These are phyloP conservation scores for Drosophila basisetae DNA, from an alignment of 2,888 invertebrate species.

Conservation along the genomic window DNA sequence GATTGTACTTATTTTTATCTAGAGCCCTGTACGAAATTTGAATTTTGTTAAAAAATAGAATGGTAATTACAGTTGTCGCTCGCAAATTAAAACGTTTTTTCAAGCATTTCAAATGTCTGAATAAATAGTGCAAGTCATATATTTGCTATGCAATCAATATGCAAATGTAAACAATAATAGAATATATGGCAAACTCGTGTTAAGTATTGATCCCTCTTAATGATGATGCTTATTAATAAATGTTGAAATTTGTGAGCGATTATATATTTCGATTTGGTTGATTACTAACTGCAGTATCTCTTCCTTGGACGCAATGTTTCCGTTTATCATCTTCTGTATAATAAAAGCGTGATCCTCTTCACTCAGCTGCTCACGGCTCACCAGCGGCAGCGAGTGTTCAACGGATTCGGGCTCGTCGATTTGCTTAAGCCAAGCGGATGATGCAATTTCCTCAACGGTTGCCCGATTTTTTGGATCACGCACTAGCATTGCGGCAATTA, in stretches of 20 bases:
- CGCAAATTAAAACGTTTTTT: neutral
- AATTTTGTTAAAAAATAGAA: neutral
- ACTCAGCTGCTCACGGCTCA: conserved; percentile 94
- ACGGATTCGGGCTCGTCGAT: conserved; percentile 84
- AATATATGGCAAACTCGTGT: neutral
- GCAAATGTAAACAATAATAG: neutral
- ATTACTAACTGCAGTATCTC: conserved; percentile 93
- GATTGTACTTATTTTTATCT: conserved; percentile 98
- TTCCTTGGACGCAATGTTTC: conserved; percentile 96
- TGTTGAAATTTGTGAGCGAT: neutral
- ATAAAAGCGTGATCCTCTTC: conserved; percentile 96
- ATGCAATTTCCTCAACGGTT: conserved; percentile 93
- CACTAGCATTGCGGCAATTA: conserved; percentile 97
- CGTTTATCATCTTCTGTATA: conserved; percentile 98
- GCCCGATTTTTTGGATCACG: conserved; percentile 96
- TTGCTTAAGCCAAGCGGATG: conserved; percentile 92
- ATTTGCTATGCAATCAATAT: neutral
- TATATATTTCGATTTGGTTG: neutral
- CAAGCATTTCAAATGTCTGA: neutral
- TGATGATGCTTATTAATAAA: neutral
- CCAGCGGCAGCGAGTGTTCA: conserved; percentile 90
- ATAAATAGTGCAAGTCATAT: neutral
- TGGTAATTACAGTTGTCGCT: neutral
- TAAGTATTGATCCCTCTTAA: neutral
- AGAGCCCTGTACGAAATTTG: conserved; percentile 88